Conservation (phyloP, 2,888 invertebrate genomes). For the Mantis religiosa region DNA sequence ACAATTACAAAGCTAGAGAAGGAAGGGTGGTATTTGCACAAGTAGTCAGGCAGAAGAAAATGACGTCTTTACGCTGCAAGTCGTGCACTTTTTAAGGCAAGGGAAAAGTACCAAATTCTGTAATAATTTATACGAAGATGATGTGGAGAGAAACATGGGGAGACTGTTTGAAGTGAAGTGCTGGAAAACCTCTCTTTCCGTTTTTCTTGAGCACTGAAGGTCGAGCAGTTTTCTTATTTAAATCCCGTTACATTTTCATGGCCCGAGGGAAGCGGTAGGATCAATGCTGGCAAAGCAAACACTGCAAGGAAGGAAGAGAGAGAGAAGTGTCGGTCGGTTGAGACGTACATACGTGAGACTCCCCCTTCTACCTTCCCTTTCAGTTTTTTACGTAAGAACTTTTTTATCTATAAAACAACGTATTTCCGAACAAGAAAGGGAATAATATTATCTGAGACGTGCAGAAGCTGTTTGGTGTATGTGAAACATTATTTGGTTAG, state of each 20-base stretch:
- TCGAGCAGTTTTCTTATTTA: not conserved
- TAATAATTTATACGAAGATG: conserved; percentile 2
- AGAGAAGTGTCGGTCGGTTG: not conserved
- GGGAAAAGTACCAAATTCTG: not conserved
- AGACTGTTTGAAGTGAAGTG: not conserved
- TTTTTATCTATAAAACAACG: not conserved
- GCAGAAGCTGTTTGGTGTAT: not conserved
- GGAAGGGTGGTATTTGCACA: not conserved
- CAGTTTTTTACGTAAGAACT: not conserved
- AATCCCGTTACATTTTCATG: conserved; percentile 1
- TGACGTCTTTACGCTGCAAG: not conserved
- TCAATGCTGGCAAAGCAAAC: not conserved
- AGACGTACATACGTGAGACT: not conserved
- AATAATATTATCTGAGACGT: not conserved
- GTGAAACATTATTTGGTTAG: not conserved
- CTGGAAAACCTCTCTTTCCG: not conserved
- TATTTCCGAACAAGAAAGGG: not conserved
- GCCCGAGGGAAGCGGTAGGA: not conserved
- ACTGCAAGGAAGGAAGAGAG: not conserved
- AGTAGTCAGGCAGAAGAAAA: not conserved
- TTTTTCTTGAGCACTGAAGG: not conserved
- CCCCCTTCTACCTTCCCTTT: not conserved
- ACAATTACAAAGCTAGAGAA: too few relatives aligned
- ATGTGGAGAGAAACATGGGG: not conserved
- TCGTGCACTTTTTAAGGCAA: not conserved